Evolutionary conservation across 2,888 invertebrate genomes (phyloP).

Genomic region (Isoperla grammatica): DNA sequence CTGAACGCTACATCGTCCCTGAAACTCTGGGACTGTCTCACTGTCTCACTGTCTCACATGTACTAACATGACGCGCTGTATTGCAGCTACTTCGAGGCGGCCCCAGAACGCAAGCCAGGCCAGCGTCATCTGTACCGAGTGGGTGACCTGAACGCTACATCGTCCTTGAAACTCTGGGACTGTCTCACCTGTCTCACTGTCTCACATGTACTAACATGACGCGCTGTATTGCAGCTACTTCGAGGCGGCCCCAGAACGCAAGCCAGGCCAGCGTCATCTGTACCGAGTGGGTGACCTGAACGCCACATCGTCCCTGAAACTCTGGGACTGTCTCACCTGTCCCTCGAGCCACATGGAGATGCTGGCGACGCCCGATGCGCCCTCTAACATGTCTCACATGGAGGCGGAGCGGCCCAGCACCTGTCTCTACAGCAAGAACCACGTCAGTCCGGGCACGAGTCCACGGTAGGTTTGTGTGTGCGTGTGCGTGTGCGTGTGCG

Average conservation of each 20-base stretch:
- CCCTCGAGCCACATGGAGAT: background rate
- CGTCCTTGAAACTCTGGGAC: conserved; percentile 45
- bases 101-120: conserved; percentile 69
- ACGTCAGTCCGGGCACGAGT: conserved; percentile 35
- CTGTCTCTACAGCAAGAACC: conserved; percentile 23
- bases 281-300: conserved; percentile 58
- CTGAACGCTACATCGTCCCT: conserved; percentile 44
- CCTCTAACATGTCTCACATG: conserved; percentile 19
- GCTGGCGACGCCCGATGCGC: background rate
- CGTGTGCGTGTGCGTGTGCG: too few relatives aligned
- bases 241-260: conserved; percentile 69
- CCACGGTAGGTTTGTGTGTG: too few relatives aligned
- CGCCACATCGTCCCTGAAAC: conserved; percentile 43
- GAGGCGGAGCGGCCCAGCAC: conserved; percentile 1
- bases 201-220: too few relatives aligned
- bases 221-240: conserved; percentile 57
- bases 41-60: conserved; percentile 32
- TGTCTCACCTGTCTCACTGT: too few relatives aligned
- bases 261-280: conserved; percentile 75
- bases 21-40: background rate
- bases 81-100: conserved; percentile 79
- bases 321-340: conserved; percentile 50
- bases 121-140: conserved; percentile 78
- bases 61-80: too few relatives aligned
- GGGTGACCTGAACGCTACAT: conserved; percentile 44